Base-by-base conservation (phyloP, 2,888 invertebrate genomes). In the Drosophila percnosoma region DNA sequence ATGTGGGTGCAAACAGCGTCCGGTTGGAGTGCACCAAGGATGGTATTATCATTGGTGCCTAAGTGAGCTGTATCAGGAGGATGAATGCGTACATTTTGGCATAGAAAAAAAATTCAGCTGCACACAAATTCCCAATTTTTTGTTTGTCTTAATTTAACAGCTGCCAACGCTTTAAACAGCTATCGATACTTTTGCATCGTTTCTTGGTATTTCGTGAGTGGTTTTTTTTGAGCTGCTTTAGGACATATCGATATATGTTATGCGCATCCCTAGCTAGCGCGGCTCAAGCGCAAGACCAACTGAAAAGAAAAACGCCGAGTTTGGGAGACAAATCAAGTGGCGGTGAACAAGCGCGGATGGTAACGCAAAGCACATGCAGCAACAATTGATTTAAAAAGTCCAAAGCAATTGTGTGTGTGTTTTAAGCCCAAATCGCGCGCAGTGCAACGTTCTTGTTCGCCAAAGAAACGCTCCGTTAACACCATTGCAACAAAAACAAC, bases 281-380 rank as follows among this genome's bases (percentile, higher is more conserved):
- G 52, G 38, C 27, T 27, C 13, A 33, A 52, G 59, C 45, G 60
- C 31, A 66, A 45, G 18, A 61, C 48, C 42, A 53, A 53, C 29
- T 48, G 60, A 68, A 73, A 73, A 24, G 45, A 53, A 70, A 49
- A 69, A 59, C 70, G 74, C 78, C 63, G 54, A 52, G 51, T 75
- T 78, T 71, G 51, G 58, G 52, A 63, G 49, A 66, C 79, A 79
- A 65, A 68, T 75, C 65, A 49, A 79, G 66, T 62, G 65, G 79
- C 75, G 72, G 75, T 68, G 59, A 52, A 57, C 79, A 75, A 61
- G 75, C 79, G 78, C 78, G 79, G 79, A 79, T 62, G 72, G 75
- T 68, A 68, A 51, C 75, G 64, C 54, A 53, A n/a, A 58, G n/a
- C 38, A 31, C 29, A 63, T 64, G 29, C 67, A 75, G 49, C 33